phyloP scores from a whole-genome alignment of 2,888 invertebrate species.

The Cataglyphis cursor region DNA sequence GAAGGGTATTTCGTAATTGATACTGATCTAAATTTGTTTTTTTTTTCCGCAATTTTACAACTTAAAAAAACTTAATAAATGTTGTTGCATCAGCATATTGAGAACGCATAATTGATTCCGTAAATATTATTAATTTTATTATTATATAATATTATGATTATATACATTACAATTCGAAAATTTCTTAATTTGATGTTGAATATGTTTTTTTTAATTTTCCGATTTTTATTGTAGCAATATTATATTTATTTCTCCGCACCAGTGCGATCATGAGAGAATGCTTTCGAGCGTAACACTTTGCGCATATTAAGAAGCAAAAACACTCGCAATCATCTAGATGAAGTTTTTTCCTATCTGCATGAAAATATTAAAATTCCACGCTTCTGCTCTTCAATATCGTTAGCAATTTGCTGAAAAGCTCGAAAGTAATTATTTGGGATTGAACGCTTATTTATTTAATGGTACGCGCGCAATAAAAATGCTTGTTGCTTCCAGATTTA shows the following conservation, averaged over 20 bases:
- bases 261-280: not conserved
- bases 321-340: not conserved
- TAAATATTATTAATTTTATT: not conserved
- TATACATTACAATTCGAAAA: not conserved
- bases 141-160: not conserved
- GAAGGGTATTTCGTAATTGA: not conserved
- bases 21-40: not conserved
- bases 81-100: not conserved
- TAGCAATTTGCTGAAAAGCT: slow-evolving; percentile 16
- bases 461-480: not conserved
- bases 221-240: not conserved
- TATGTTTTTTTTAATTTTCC: not conserved
- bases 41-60: not conserved
- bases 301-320: not conserved
- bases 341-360: not conserved
- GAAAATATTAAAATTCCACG: slow-evolving; percentile 15
- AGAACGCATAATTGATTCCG: not conserved
- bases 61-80: not conserved
- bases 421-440: not conserved
- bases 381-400: not conserved
- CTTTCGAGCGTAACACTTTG: not conserved
- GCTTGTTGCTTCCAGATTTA: slow-evolving; percentile 37
- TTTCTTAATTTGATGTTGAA: not conserved
- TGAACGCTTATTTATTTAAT: slow-evolving; percentile 22
- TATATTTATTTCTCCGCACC: not conserved